Conservation (phyloP, 2,113 vertebrate genomes). For the Podarcis cretensis region DNA sequence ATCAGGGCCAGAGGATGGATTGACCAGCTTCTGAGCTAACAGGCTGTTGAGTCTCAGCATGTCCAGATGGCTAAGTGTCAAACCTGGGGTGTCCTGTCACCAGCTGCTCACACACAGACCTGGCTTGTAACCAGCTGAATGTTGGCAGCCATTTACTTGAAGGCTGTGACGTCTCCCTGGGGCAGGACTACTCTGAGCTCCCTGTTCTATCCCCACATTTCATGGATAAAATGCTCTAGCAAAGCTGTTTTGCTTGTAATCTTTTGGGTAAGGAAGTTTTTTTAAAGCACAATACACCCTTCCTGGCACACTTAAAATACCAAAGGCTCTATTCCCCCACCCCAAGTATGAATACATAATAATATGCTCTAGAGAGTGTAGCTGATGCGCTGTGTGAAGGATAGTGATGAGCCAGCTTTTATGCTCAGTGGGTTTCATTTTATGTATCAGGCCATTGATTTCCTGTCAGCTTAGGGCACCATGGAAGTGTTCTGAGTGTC, state of each 20-base stretch:
- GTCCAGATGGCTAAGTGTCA: conserved; percentile 37
- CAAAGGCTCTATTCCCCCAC: neutral
- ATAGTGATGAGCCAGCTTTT: fast-evolving
- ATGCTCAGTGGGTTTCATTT: neutral
- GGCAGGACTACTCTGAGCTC: neutral
- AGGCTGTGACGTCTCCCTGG: neutral
- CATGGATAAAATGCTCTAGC: neutral
- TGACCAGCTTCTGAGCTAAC: neutral
- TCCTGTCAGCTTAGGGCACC: neutral
- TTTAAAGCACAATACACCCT: no score
- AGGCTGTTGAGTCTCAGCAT: conserved; percentile 17
- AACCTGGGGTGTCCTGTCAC: neutral
- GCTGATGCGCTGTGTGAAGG: neutral
- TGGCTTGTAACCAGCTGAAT: neutral
- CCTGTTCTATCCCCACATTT: neutral
- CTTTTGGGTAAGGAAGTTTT: neutral
- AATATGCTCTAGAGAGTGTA: neutral
- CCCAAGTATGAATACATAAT: neutral
- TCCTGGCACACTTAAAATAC: neutral
- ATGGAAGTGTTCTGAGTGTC: neutral
- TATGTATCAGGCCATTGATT: neutral
- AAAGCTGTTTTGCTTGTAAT: neutral
- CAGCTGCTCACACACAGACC: neutral
- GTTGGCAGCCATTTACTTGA: neutral
- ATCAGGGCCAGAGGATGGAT: neutral